Conservation (phyloP, 2,113 vertebrate species). For the Nyctibius bracteatus region DNA sequence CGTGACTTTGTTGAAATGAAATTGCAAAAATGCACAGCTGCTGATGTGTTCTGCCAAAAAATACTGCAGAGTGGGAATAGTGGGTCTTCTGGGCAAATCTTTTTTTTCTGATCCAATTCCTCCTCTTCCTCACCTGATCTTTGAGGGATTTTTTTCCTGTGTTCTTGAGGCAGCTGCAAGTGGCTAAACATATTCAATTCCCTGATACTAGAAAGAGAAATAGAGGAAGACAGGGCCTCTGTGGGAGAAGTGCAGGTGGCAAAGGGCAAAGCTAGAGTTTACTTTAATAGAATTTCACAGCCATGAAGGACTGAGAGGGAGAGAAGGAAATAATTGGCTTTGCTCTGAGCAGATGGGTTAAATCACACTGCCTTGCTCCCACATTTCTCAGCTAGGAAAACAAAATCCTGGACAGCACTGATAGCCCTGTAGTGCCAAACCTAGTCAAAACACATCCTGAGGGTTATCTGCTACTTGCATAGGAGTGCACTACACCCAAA, state of each 20-base stretch:
- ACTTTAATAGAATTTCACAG: background rate
- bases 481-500: background rate
- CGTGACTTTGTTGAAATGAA: background rate
- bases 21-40: background rate
- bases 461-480: background rate
- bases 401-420: background rate
- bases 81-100: background rate
- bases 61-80: background rate
- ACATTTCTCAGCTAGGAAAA: background rate
- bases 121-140: background rate
- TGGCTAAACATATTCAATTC: background rate
- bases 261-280: background rate
- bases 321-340: background rate
- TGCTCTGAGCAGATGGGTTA: background rate
- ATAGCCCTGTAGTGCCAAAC: background rate
- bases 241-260: background rate
- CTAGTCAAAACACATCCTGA: background rate
- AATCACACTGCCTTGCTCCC: background rate
- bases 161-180: background rate
- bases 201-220: background rate
- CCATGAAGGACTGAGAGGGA: background rate
- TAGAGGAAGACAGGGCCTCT: background rate
- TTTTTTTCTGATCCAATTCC: background rate
- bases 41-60: background rate
- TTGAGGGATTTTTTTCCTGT: background rate